Conservation (phyloP, 1,140 invertebrate species). For the Drosophila subpulchrella region DNA sequence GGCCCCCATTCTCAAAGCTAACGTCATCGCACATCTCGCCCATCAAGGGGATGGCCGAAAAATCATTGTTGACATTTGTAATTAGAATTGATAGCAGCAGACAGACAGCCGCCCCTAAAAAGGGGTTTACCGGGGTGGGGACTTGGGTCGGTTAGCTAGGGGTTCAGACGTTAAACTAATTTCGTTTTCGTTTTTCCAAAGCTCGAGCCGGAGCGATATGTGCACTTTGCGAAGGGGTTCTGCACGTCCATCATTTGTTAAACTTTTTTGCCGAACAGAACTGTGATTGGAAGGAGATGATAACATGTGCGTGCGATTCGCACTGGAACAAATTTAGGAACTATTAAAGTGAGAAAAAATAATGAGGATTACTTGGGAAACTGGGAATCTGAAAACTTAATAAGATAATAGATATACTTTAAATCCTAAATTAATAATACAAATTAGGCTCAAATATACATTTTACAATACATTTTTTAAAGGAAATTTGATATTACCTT, state of each 20-base stretch:
- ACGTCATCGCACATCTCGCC: slow-evolving; percentile 40
- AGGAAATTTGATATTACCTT: too few relatives aligned
- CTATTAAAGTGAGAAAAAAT: neutral
- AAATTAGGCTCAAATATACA: too few relatives aligned
- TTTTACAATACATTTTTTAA: too few relatives aligned
- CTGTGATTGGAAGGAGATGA: slow-evolving; percentile 24
- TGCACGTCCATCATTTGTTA: slow-evolving; percentile 70
- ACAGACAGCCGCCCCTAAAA: slow-evolving; percentile 21
- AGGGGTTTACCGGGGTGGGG: neutral
- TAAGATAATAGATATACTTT: too few relatives aligned
- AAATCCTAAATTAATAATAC: too few relatives aligned
- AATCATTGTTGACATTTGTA: slow-evolving; percentile 82
- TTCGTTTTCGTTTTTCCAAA: slow-evolving; percentile 56
- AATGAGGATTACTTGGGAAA: neutral
- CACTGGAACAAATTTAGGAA: slow-evolving; percentile 4
- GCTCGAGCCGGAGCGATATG: slow-evolving; percentile 25
- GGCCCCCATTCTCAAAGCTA: slow-evolving; percentile 5
- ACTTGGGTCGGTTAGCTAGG: slow-evolving; percentile 12
- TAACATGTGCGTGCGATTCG: slow-evolving; percentile 25
- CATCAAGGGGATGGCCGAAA: slow-evolving; percentile 65
- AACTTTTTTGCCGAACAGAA: slow-evolving; percentile 24
- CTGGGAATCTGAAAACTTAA: too few relatives aligned
- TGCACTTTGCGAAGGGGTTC: slow-evolving; percentile 52
- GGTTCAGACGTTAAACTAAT: slow-evolving; percentile 75
- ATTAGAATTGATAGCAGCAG: slow-evolving; percentile 81